A percentile compares a stretch with the other conserved stretches of the same genome.
These are phyloP conservation scores for Caenorhabditis remanei DNA, from an alignment of 1,140 invertebrate genomes.

Conservation along the genomic window DNA sequence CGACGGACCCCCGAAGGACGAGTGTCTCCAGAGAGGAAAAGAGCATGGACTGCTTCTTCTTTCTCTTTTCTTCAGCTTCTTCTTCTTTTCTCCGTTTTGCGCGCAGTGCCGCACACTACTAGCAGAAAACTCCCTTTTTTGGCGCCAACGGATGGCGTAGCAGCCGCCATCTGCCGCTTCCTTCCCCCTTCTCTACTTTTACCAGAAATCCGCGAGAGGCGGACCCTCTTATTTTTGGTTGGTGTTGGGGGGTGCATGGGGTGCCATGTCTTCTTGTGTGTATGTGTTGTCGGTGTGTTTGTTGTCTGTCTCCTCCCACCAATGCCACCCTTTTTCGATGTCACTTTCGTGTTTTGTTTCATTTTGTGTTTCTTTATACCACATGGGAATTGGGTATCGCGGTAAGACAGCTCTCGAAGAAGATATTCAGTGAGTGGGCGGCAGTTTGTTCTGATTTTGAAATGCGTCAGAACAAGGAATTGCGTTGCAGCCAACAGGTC, in stretches of 20 bases:
- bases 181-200: slow-evolving; percentile 2
- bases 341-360: slow-evolving; percentile 56
- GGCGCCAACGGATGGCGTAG: slow-evolving; percentile 52
- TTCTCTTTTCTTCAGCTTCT: slow-evolving; percentile 11
- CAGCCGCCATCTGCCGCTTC: slow-evolving; percentile 55
- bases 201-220: slow-evolving; percentile 48
- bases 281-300: slow-evolving; percentile 52
- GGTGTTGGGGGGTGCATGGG: background rate
- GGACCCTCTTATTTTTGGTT: slow-evolving; percentile 43
- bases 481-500: slow-evolving; percentile 23
- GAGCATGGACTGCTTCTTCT: slow-evolving; percentile 42
- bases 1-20: slow-evolving; percentile 52
- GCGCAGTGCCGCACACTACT: slow-evolving; percentile 43
- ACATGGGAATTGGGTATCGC: slow-evolving; percentile 34
- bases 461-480: slow-evolving; percentile 34
- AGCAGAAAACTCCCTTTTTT: slow-evolving; percentile 53
- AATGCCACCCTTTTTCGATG: slow-evolving; percentile 34
- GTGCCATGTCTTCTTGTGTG: slow-evolving; percentile 41
- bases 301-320: slow-evolving; percentile 19
- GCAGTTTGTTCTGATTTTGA: slow-evolving; percentile 39
- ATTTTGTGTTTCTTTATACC: slow-evolving; percentile 49
- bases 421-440: slow-evolving; percentile 52
- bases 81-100: slow-evolving; percentile 11
- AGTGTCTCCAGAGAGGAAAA: slow-evolving; percentile 55
- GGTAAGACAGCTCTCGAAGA: background rate